Evolutionary conservation across 2,113 vertebrate genomes (phyloP).

Genomic region (Rhabdomys dilectus): DNA sequence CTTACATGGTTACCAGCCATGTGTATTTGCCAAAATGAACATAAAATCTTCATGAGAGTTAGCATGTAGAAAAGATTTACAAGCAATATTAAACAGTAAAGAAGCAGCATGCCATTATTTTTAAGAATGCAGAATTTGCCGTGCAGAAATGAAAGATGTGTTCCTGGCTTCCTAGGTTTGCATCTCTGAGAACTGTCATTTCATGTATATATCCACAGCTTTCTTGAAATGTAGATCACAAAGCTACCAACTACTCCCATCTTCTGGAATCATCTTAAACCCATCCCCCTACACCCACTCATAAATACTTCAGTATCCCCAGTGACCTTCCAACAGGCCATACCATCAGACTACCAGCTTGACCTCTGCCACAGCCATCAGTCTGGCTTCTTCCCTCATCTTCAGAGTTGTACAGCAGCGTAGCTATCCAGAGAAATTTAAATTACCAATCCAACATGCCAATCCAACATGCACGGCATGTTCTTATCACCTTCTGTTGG

Average conservation of each 20-base stretch:
- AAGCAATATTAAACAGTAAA: background rate
- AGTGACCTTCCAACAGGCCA: background rate
- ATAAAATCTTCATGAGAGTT: background rate
- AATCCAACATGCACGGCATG: background rate
- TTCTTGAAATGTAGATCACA: background rate
- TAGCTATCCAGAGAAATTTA: background rate
- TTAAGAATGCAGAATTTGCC: background rate
- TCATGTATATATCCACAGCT: fast-evolving
- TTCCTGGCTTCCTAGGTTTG: background rate
- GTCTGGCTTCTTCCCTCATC: background rate
- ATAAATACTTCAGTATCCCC: background rate
- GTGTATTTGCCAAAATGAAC: background rate
- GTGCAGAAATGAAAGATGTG: background rate
- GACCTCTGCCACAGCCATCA: background rate
- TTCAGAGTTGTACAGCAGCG: background rate
- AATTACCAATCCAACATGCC: background rate
- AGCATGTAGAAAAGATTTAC: background rate
- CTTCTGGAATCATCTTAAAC: constrained; percentile 6
- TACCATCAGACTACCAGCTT: background rate
- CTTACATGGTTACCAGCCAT: too few species aligned
- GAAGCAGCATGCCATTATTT: background rate
- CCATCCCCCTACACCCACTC: too few species aligned
- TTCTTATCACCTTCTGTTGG: background rate
- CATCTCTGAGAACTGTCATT: background rate
- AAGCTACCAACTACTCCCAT: background rate